phyloP scores from a whole-genome alignment of 2,113 vertebrate genomes.

The Ursus arctos region DNA sequence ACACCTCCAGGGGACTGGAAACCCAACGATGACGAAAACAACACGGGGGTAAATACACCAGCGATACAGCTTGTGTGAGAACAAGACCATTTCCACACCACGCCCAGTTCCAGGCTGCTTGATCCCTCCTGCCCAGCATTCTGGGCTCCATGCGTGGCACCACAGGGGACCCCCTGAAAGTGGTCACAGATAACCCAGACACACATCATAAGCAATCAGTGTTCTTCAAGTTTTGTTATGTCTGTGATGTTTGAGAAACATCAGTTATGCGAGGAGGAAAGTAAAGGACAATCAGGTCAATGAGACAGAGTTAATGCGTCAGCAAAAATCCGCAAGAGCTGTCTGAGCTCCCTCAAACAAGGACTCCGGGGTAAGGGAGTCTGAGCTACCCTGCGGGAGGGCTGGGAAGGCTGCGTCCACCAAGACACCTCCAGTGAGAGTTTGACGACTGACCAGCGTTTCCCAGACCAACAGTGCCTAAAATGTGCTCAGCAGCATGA shows the following conservation, averaged over 20 bases:
- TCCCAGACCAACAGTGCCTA: background rate
- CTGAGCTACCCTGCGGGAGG: background rate
- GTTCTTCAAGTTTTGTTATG: background rate
- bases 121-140: background rate
- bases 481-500: background rate
- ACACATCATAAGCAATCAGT: background rate
- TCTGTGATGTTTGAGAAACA: background rate
- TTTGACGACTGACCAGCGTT: background rate
- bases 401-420: background rate
- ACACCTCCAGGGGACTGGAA: background rate
- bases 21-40: background rate
- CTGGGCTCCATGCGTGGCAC: background rate
- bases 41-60: background rate
- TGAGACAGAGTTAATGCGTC: background rate
- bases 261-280: background rate
- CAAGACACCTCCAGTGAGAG: background rate
- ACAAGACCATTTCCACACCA: background rate
- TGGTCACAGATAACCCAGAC: background rate
- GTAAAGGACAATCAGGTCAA: background rate
- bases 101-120: background rate
- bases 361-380: background rate
- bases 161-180: background rate
- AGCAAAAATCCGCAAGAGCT: background rate
- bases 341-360: background rate
- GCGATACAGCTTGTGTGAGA: too few relatives aligned